A percentile compares a stretch with the other conserved stretches of the same genome.
phyloP scores from a whole-genome alignment of 1,140 invertebrate species.

The Bilobella aurantiaca region DNA sequence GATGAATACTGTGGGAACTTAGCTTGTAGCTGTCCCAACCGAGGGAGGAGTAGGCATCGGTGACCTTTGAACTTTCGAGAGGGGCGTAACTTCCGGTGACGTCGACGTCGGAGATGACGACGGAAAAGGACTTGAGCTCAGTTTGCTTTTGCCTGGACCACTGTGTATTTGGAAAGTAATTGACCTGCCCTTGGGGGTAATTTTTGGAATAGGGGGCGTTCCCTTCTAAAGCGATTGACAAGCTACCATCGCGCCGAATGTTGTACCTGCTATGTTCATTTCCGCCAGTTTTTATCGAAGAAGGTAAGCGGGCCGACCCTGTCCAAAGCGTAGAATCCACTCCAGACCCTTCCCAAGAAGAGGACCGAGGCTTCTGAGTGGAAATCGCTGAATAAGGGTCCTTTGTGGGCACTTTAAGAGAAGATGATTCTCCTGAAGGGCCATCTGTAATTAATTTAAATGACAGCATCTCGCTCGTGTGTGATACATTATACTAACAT shows the following conservation, averaged over 20 bases:
- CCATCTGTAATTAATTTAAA: no score
- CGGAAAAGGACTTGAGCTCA: conserved; percentile 32
- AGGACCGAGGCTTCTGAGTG: not conserved
- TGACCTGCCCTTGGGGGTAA: conserved; percentile 4
- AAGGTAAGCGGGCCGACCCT: conserved; percentile 28
- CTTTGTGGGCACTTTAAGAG: not conserved
- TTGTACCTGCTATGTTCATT: conserved; percentile 35
- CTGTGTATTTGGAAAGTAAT: no score
- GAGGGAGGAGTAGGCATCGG: conserved; percentile 25
- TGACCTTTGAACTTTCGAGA: not conserved
- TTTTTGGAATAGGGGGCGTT: not conserved
- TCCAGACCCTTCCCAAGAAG: not conserved
- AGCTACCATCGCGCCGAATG: conserved; percentile 34
- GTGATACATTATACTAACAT: no score
- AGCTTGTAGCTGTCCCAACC: conserved; percentile 26
- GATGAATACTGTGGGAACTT: conserved; percentile 32
- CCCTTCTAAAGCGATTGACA: conserved; percentile 26
- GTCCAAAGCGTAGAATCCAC: conserved; percentile 11
- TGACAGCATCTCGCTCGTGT: no score
- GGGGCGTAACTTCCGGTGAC: conserved; percentile 29
- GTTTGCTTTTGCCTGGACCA: no score
- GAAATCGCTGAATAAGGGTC: not conserved
- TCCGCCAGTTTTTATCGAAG: conserved; percentile 27
- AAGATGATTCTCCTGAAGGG: no score
- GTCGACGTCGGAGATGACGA: conserved; percentile 33